A percentile compares a stretch with the other conserved stretches of the same genome.
Evolutionary conservation across 2,113 vertebrate species (phyloP).

Genomic region (Odobenus rosmarus): DNA sequence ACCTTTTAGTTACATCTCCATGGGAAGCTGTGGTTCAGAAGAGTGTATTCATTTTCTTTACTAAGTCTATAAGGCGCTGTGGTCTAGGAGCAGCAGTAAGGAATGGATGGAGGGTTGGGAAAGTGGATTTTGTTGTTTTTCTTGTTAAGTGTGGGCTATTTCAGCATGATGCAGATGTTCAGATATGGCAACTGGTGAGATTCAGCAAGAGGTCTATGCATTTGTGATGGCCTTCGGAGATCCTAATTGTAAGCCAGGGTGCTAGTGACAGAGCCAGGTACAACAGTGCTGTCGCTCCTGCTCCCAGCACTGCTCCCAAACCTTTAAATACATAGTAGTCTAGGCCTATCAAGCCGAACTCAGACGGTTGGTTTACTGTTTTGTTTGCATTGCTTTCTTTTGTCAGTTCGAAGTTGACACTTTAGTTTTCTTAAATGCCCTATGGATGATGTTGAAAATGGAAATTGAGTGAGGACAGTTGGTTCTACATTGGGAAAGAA

Average conservation of each 20-base stretch:
- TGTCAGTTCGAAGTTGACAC: constrained; percentile 13
- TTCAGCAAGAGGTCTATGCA: background rate
- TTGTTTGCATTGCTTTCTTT: constrained; percentile 50
- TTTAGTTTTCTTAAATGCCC: constrained; percentile 53
- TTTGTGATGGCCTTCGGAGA: background rate
- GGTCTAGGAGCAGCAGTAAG: background rate
- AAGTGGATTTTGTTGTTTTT: background rate
- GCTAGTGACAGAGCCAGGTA: background rate
- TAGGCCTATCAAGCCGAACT: background rate
- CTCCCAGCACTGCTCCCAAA: background rate
- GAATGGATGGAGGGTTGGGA: background rate
- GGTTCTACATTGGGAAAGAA: constrained; percentile 44
- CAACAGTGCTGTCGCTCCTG: background rate
- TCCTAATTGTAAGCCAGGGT: background rate
- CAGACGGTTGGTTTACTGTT: constrained; percentile 22
- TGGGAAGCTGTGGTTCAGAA: background rate
- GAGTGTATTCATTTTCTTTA: constrained; percentile 38
- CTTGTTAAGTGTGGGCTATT: constrained; percentile 3
- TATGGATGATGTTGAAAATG: constrained; percentile 13
- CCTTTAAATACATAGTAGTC: constrained; percentile 17
- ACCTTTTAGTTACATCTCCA: constrained; percentile 15
- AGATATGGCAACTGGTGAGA: background rate
- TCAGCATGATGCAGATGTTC: background rate
- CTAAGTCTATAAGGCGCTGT: background rate
- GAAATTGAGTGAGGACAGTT: constrained; percentile 29